phyloP scores from a whole-genome alignment of 2,888 invertebrate genomes.

The Parnassius smintheus region DNA sequence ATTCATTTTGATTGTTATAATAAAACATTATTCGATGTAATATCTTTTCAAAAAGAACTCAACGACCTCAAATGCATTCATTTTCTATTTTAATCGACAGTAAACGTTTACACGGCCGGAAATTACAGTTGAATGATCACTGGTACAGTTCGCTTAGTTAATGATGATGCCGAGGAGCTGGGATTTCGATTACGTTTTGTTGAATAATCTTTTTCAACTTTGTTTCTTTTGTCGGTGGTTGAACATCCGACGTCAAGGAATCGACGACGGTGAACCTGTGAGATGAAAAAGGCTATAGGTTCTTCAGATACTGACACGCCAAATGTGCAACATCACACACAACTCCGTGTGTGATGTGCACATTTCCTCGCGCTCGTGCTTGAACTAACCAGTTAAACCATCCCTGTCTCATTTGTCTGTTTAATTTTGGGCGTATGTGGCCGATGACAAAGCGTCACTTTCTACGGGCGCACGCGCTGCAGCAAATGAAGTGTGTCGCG shows the following conservation, averaged over 20 bases:
- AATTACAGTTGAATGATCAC: constrained; percentile 56
- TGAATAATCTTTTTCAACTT: constrained; percentile 26
- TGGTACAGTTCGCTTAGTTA: constrained; percentile 42
- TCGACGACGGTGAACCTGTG: constrained; percentile 40
- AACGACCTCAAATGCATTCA: constrained; percentile 27
- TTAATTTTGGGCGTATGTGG: constrained; percentile 64
- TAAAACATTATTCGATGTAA: no score
- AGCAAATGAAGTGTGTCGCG: constrained; percentile 78
- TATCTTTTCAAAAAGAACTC: constrained; percentile 2
- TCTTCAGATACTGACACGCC: constrained; percentile 45
- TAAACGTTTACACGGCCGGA: constrained; percentile 60
- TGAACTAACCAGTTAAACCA: constrained; percentile 40
- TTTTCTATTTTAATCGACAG: constrained; percentile 46
- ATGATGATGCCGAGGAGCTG: constrained; percentile 35
- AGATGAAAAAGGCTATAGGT: constrained; percentile 49
- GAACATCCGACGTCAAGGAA: constrained; percentile 40
- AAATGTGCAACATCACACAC: constrained; percentile 33
- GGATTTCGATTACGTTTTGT: constrained; percentile 27
- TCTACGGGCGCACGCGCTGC: constrained; percentile 74
- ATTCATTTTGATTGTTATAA: no score
- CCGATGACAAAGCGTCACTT: constrained; percentile 71
- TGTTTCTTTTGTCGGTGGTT: constrained; percentile 25
- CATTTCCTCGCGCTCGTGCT: constrained; percentile 25
- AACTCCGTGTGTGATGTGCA: constrained; percentile 34
- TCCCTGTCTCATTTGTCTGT: constrained; percentile 47